phyloP scores from a whole-genome alignment of 2,113 vertebrate species.

The Hassar affinis region DNA sequence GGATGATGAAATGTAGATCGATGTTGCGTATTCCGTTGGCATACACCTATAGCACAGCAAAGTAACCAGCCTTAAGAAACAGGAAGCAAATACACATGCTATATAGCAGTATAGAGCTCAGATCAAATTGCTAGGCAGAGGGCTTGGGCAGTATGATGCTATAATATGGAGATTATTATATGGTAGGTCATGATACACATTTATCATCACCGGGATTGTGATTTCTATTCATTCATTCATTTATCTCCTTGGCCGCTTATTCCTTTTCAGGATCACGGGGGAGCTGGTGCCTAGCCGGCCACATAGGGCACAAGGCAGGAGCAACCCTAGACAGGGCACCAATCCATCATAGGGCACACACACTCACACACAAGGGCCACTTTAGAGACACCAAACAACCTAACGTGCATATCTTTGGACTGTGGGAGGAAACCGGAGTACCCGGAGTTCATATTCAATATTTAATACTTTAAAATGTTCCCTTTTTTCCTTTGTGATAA shows the following conservation, averaged over 20 bases:
- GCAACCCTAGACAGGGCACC: too few relatives aligned
- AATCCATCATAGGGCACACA: too few relatives aligned
- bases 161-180: not conserved
- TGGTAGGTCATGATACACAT: not conserved
- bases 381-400: too few relatives aligned
- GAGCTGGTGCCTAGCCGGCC: too few relatives aligned
- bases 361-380: too few relatives aligned
- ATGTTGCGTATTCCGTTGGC: constrained; percentile 98
- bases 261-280: too few relatives aligned
- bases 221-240: too few relatives aligned
- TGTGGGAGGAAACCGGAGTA: too few relatives aligned
- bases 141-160: not conserved
- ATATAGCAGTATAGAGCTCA: not conserved
- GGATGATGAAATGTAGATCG: constrained; percentile 95
- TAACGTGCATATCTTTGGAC: too few relatives aligned
- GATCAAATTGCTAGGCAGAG: not conserved
- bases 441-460: not conserved
- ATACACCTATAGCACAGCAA: constrained; percentile 77
- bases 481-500: too few relatives aligned
- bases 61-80: not conserved
- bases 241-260: too few relatives aligned
- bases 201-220: not conserved
- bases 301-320: too few relatives aligned
- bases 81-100: not conserved
- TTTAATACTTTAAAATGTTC: not conserved